phyloP scores from a whole-genome alignment of 2,888 invertebrate species.

The Cephus pygmeus region DNA sequence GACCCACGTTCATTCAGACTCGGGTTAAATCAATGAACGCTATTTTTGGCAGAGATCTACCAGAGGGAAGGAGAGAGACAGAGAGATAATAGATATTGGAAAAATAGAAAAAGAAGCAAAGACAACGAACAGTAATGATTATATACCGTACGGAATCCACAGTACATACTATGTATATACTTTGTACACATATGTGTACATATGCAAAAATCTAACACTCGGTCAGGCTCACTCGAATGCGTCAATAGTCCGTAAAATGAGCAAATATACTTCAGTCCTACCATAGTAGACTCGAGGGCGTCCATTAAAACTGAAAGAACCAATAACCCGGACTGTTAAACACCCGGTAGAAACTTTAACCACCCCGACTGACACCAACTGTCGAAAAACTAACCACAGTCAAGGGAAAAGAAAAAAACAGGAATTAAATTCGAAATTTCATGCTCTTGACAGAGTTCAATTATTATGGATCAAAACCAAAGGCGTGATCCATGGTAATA shows the following conservation, averaged over 20 bases:
- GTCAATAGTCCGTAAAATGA: slow-evolving; percentile 29
- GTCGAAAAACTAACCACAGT: background rate
- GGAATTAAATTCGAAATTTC: background rate
- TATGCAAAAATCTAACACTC: slow-evolving; percentile 19
- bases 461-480: background rate
- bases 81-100: background rate
- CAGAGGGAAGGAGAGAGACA: background rate
- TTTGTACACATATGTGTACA: slow-evolving; percentile 9
- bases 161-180: background rate
- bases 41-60: slow-evolving; percentile 45
- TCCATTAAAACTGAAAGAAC: slow-evolving; percentile 27
- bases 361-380: background rate
- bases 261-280: slow-evolving; percentile 33
- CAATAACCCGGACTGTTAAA: background rate
- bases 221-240: slow-evolving; percentile 8
- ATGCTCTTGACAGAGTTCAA: background rate
- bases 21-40: slow-evolving; percentile 50
- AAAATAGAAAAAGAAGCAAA: background rate
- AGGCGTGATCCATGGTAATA: background rate
- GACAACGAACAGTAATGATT: background rate
- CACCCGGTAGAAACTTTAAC: background rate
- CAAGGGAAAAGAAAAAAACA: background rate
- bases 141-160: background rate
- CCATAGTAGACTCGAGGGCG: slow-evolving; percentile 29
- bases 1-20: slow-evolving; percentile 17